Percentiles rank a stretch among this genome's conserved stretches.
These are phyloP conservation scores for human DNA, from an alignment of 2,113 vertebrate species.

Conservation along the genomic window DNA sequence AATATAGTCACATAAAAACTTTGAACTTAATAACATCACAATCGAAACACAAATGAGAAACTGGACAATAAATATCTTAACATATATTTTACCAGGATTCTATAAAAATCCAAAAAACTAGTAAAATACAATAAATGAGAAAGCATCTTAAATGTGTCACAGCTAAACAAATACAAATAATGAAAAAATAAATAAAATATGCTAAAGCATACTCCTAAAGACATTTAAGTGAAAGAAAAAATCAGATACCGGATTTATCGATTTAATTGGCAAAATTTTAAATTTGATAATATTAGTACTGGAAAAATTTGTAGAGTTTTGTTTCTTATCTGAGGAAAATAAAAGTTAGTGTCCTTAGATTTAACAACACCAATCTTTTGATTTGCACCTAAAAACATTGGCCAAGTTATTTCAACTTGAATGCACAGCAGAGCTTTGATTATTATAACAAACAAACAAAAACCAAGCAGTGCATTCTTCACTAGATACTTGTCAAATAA, in stretches of 20 bases:
- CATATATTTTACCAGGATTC: background rate
- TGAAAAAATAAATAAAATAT: conserved; percentile 6
- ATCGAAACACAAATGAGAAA: conserved; percentile 15
- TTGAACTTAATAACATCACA: background rate
- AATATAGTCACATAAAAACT: background rate
- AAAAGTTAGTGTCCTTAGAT: background rate
- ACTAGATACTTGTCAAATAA: background rate
- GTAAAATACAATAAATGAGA: background rate
- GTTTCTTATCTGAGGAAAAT: conserved; percentile 1
- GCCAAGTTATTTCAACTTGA: background rate
- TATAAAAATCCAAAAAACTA: background rate
- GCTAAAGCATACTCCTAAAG: background rate
- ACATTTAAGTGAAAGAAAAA: background rate
- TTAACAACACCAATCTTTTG: background rate
- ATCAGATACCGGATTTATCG: background rate
- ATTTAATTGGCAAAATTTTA: background rate
- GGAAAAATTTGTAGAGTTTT: background rate
- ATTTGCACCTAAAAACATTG: background rate
- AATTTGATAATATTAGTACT: background rate
- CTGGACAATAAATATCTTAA: background rate
- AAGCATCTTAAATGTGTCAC: background rate
- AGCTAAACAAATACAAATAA: background rate
- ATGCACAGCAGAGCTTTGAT: background rate
- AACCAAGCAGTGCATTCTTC: background rate
- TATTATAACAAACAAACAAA: background rate